These are phyloP conservation scores for Canis aureus DNA, from an alignment of 2,113 vertebrate species.

Conservation along the genomic window DNA sequence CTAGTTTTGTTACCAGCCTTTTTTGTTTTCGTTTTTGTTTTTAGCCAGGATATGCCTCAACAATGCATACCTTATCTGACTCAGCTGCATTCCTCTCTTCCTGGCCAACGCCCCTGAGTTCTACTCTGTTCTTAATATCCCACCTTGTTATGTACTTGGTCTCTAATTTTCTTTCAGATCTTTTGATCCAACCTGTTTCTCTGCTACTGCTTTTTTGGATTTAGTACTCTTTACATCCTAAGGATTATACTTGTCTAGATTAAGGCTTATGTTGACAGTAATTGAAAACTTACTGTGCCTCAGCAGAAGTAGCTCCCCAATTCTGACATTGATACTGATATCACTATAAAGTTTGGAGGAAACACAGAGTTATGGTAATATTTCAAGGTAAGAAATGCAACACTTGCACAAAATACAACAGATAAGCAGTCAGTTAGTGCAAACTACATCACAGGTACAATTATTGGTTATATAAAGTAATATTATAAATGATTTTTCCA, in stretches of 20 bases:
- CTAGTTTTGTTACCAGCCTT: neutral
- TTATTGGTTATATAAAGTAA: neutral
- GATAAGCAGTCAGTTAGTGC: neutral
- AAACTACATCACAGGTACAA: neutral
- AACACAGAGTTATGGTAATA: neutral
- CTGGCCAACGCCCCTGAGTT: neutral
- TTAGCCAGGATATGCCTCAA: neutral
- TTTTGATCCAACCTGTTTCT: neutral
- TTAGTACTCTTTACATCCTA: neutral
- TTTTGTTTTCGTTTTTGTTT: neutral
- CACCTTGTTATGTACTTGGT: neutral
- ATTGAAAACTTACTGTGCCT: neutral
- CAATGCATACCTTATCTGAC: neutral
- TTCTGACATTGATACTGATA: neutral
- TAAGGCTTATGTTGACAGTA: neutral
- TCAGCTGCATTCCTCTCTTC: neutral
- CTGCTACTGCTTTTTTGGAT: neutral
- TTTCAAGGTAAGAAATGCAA: neutral
- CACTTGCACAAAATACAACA: neutral
- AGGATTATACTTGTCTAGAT: neutral
- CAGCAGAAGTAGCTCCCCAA: neutral
- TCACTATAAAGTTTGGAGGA: neutral
- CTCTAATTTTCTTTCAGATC: neutral
- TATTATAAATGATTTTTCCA: neutral
- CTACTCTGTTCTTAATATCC: neutral